A percentile compares a stretch with the other conserved stretches of the same genome.
These are phyloP conservation scores for Venustaconcha ellipsiformis DNA, from an alignment of 1,140 invertebrate genomes.

Conservation along the genomic window DNA sequence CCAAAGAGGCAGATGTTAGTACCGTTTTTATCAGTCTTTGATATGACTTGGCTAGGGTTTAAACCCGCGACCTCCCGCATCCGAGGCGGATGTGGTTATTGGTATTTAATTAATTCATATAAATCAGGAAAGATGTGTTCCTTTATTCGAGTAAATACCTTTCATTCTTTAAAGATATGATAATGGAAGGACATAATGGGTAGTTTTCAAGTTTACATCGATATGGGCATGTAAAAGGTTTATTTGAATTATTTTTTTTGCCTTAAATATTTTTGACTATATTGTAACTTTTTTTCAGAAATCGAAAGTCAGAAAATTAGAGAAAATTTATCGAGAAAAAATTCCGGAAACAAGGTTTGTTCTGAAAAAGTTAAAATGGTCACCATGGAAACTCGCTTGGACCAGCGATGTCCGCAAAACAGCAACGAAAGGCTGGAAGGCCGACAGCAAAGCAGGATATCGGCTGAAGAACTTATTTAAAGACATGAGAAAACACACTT, in stretches of 20 bases:
- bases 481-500: neutral
- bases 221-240: neutral
- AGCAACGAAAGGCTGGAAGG: constrained; percentile 6
- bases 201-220: neutral
- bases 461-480: constrained; percentile 20
- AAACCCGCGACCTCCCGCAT: too few relatives aligned
- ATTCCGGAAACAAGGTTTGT: constrained; percentile 38
- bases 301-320: constrained; percentile 9
- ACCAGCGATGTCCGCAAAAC: neutral
- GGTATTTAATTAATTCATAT: too few relatives aligned
- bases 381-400: constrained; percentile 31
- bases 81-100: too few relatives aligned
- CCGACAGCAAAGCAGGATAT: constrained; percentile 20
- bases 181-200: neutral
- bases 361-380: constrained; percentile 34
- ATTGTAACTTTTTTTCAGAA: neutral
- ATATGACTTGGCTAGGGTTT: too few relatives aligned
- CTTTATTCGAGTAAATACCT: neutral
- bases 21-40: too few relatives aligned
- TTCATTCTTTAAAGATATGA: neutral
- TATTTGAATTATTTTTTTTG: neutral
- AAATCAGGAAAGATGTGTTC: too few relatives aligned
- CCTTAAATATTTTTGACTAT: neutral
- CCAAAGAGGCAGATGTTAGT: too few relatives aligned
- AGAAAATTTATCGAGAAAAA: constrained; percentile 21